Percentiles rank a stretch among this genome's conserved stretches.
Evolutionary conservation across 2,888 invertebrate species (phyloP).

Genomic region (Drosophila nigritarsus): DNA sequence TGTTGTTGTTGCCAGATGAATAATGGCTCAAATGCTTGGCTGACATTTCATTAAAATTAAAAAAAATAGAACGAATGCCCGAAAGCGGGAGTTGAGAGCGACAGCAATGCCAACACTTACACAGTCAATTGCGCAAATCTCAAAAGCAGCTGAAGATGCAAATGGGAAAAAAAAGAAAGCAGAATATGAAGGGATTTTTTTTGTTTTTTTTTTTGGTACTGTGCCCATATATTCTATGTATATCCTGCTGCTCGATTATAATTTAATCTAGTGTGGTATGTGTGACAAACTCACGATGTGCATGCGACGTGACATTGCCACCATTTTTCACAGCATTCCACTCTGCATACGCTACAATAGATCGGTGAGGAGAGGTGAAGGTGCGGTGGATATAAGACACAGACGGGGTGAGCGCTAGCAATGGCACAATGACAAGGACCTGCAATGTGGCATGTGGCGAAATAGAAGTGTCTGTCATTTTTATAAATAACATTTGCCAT

Average conservation of each 20-base stretch:
- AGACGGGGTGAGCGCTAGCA: slow-evolving; percentile 1
- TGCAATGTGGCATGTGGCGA: slow-evolving; percentile 68
- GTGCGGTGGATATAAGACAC: background rate
- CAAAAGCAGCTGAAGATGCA: slow-evolving; percentile 63
- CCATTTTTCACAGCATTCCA: slow-evolving; percentile 76
- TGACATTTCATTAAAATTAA: slow-evolving; percentile 76
- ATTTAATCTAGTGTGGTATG: slow-evolving; percentile 82
- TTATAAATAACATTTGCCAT: slow-evolving; percentile 76
- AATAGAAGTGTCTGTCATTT: slow-evolving; percentile 80
- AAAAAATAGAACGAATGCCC: slow-evolving; percentile 34
- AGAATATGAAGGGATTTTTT: background rate
- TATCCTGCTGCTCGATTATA: slow-evolving; percentile 74
- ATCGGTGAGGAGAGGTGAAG: background rate
- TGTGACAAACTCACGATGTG: slow-evolving; percentile 71
- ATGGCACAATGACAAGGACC: slow-evolving; percentile 42
- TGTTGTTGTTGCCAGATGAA: slow-evolving; percentile 61
- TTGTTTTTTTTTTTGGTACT: slow-evolving; percentile 24
- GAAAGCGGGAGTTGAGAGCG: background rate
- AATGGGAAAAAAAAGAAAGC: slow-evolving; percentile 31
- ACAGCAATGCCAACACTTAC: slow-evolving; percentile 68
- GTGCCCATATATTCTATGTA: slow-evolving; percentile 22
- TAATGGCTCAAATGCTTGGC: slow-evolving; percentile 64
- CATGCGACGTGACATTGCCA: slow-evolving; percentile 72
- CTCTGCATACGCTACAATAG: slow-evolving; percentile 46
- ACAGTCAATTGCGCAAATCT: slow-evolving; percentile 81